Evolutionary conservation across 2,888 invertebrate genomes (phyloP).

Genomic region (Calliopum simillimum): DNA sequence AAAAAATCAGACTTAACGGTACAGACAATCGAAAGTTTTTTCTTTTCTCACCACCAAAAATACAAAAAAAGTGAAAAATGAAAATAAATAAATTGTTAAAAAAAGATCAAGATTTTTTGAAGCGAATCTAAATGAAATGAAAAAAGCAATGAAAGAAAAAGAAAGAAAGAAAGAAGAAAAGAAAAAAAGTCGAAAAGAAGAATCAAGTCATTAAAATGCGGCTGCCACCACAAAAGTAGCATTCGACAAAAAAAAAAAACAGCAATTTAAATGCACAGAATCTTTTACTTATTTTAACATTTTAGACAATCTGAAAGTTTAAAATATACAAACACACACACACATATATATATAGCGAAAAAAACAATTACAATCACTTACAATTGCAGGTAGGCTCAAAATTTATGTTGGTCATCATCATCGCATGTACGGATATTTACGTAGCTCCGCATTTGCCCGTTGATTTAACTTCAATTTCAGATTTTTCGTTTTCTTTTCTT

Average conservation of each 20-base stretch:
- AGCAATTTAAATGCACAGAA: constrained; percentile 6
- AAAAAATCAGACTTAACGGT: constrained; percentile 45
- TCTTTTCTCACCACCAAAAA: constrained; percentile 46
- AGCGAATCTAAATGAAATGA: background rate
- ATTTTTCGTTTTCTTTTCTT: background rate
- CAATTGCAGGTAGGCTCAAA: constrained; percentile 3
- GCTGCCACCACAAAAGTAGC: constrained; percentile 2
- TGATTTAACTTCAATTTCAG: constrained; percentile 3
- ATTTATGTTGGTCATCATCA: constrained; percentile 12
- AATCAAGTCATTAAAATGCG: background rate
- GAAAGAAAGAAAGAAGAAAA: background rate
- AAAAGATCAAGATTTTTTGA: background rate
- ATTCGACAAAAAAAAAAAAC: constrained; percentile 22
- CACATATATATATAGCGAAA: constrained; percentile 30
- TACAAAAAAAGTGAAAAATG: constrained; percentile 5
- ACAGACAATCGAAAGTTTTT: constrained; percentile 61
- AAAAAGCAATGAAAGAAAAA: too few species aligned
- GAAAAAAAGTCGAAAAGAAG: background rate
- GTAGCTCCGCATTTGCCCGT: constrained; percentile 33
- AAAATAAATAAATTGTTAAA: constrained; percentile 14
- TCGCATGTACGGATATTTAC: too few species aligned
- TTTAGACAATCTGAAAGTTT: constrained; percentile 45
- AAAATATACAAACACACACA: constrained; percentile 38
- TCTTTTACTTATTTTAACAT: constrained; percentile 28
- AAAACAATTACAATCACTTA: constrained; percentile 40